Conservation (phyloP, 2,113 vertebrate species). For the Cygnus atratus region DNA sequence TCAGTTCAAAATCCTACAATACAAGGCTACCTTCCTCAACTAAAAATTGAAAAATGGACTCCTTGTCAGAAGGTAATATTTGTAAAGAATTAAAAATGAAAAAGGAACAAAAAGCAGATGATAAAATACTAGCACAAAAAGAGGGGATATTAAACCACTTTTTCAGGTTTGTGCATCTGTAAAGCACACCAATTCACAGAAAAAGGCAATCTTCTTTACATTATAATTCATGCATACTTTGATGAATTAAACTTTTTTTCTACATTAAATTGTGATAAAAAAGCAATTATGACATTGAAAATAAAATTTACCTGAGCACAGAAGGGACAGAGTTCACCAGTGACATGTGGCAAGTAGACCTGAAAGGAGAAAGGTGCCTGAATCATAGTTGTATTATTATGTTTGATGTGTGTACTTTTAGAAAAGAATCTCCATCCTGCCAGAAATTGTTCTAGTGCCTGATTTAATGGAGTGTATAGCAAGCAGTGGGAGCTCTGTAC, state of each 20-base stretch:
- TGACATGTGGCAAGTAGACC: fast-evolving
- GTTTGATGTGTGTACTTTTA: not conserved
- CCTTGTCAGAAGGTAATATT: not conserved
- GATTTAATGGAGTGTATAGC: not conserved
- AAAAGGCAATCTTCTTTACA: not conserved
- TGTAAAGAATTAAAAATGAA: not conserved
- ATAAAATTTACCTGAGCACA: not conserved
- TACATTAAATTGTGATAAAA: not conserved
- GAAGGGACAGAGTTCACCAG: not conserved
- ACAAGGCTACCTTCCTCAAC: not conserved
- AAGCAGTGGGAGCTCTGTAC: not conserved
- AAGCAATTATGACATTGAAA: not conserved
- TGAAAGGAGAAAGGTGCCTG: not conserved
- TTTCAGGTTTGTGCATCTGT: not conserved
- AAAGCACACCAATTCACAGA: not conserved
- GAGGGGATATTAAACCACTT: not conserved
- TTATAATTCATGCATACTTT: not conserved
- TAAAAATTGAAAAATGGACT: not conserved
- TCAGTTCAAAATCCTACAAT: not conserved
- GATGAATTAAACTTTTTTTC: not conserved
- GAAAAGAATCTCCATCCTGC: not conserved
- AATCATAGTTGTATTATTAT: not conserved
- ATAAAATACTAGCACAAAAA: not conserved
- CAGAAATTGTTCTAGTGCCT: not conserved
- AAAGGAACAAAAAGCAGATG: not conserved